phyloP scores from a whole-genome alignment of 2,888 invertebrate genomes.

The Stenodera caucasica region DNA sequence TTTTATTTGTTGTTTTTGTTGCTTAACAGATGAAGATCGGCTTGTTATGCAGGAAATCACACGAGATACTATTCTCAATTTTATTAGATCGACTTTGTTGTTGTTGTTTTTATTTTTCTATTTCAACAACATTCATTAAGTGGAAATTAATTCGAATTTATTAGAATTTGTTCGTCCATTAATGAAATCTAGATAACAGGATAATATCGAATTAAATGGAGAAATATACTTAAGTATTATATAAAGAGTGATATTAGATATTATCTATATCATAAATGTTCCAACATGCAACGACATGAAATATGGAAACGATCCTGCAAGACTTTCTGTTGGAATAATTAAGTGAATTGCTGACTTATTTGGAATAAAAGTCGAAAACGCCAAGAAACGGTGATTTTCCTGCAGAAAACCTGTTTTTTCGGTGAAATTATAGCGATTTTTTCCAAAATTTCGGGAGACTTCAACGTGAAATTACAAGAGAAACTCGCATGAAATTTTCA shows the following conservation, averaged over 20 bases:
- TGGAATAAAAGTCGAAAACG: neutral
- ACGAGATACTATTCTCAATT: too few relatives aligned
- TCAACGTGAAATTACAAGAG: neutral
- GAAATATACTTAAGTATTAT: constrained; percentile 5
- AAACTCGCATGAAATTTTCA: neutral
- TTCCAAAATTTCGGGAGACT: neutral
- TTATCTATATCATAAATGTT: neutral
- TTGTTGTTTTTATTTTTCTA: too few relatives aligned
- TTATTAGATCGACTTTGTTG: too few relatives aligned
- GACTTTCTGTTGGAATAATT: neutral
- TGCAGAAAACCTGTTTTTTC: neutral
- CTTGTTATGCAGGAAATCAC: neutral
- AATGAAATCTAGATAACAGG: neutral
- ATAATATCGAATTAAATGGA: constrained; percentile 1
- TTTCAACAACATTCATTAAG: too few relatives aligned
- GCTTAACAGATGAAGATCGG: too few relatives aligned
- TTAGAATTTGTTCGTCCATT: neutral
- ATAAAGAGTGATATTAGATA: constrained; percentile 6
- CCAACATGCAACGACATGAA: neutral
- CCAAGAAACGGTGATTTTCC: neutral
- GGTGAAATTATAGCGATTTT: too few relatives aligned
- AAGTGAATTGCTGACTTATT: too few relatives aligned
- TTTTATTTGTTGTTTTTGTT: neutral
- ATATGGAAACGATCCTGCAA: neutral
- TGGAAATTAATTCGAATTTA: neutral